Evolutionary conservation across 1,140 invertebrate species (phyloP).

Genomic region (Campoletis sonorensis): DNA sequence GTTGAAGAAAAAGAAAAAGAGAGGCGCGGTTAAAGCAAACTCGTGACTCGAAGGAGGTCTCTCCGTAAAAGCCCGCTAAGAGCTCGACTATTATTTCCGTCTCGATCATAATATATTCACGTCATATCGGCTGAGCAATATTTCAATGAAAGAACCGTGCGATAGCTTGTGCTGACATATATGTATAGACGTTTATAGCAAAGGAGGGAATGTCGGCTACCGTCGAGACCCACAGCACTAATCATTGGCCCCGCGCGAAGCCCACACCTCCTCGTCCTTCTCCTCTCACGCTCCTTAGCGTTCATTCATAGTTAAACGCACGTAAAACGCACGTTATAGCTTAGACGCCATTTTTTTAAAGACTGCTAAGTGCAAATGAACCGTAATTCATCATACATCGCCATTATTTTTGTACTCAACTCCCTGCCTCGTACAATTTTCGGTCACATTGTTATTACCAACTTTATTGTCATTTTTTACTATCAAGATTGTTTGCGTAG

Average conservation of each 20-base stretch:
- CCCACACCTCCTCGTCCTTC: conserved; percentile 53
- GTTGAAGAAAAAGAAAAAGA: background rate
- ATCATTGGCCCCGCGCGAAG: conserved; percentile 56
- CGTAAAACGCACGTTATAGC: conserved; percentile 27
- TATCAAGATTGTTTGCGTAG: background rate
- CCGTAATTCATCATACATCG: conserved; percentile 55
- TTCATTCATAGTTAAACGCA: conserved; percentile 57
- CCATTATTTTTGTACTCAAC: background rate
- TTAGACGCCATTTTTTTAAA: background rate
- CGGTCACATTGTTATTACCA: background rate
- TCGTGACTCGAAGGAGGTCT: conserved; percentile 36
- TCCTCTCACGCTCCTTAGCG: conserved; percentile 48
- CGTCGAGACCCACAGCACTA: conserved; percentile 45
- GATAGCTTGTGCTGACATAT: conserved; percentile 59
- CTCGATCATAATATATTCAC: conserved; percentile 55
- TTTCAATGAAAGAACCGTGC: conserved; percentile 55
- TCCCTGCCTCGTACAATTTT: background rate
- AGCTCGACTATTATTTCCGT: conserved; percentile 45
- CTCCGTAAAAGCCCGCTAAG: conserved; percentile 8
- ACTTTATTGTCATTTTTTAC: background rate
- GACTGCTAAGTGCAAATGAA: conserved; percentile 61
- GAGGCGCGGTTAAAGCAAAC: conserved; percentile 14
- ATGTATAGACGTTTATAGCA: conserved; percentile 29
- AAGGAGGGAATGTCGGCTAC: conserved; percentile 51
- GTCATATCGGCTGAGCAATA: conserved; percentile 55